Base-by-base conservation (phyloP, 2,888 invertebrate species). In the Dolichopus griseipennis region DNA sequence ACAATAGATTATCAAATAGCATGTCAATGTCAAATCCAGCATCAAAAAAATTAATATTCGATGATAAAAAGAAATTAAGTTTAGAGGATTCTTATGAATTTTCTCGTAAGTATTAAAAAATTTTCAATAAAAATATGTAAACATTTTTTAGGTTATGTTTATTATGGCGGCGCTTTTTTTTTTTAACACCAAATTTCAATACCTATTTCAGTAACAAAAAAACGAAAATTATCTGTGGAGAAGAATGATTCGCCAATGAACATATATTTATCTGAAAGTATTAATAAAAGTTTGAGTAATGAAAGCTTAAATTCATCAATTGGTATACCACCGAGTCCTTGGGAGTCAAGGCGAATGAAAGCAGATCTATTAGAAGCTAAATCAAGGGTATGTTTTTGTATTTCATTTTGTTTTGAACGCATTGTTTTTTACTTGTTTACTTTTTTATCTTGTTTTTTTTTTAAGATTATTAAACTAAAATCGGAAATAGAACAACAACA, bases 401-500 rank as follows among this genome's bases (percentile, higher is more conserved):
- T 21, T 37, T 21, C 7, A 6, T 37, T 22, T 12, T 27, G 22
- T 37, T 22, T 10, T 15, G 52, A 65, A n/a, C n/a, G n/a, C n/a
- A n/a, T 27, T 27, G 5, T 27, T 27, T 27, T 27, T 27, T 5
- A 20, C 9, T 22, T 67, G 34, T 15, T 3, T 61, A 15, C 66
- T 64, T 64, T 67, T 22, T 67, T 27, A 27, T 4, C 27, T 27
- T 62, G n/a, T 33, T 22, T 18, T 22, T 10, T 34, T 43, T 66
- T 70, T 8, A 64, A 75, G 74, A 73, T 78, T 8, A 9, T 67
- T 0, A 75, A 78, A 52, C 72, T 81, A 18, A 78, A 78, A 69
- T 74, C 85, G 34, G 84, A 87, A 71, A 84, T 91, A 20, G 85
- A 86, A 68, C 87, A 90, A 52, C 85, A 90, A 76, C 88, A 90